Conservation (phyloP, 1,140 invertebrate species). For the Heliconius hewitsoni region DNA sequence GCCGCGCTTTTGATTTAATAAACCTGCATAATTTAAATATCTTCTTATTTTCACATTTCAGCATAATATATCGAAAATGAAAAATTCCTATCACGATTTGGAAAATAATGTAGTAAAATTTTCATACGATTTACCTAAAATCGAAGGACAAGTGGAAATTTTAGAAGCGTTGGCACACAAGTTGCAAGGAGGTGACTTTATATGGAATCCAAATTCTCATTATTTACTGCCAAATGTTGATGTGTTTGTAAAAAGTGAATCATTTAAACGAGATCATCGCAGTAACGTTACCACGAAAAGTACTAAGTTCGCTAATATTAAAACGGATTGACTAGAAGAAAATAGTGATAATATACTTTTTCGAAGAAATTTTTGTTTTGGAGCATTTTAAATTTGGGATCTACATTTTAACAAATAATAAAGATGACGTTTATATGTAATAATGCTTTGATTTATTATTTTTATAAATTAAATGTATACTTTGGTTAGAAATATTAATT, state of each 20-base stretch:
- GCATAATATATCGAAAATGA: slow-evolving; percentile 55
- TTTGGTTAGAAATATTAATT: no score
- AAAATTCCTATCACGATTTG: slow-evolving; percentile 55
- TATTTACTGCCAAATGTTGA: slow-evolving; percentile 44
- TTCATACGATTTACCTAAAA: slow-evolving; percentile 59
- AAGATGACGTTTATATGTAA: background rate
- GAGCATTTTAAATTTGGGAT: slow-evolving; percentile 21
- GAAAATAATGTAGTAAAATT: slow-evolving; percentile 57
- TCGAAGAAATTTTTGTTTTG: slow-evolving; percentile 36
- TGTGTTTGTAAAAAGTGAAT: slow-evolving; percentile 32
- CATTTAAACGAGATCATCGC: background rate
- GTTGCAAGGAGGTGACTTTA: slow-evolving; percentile 45
- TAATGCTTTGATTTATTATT: background rate
- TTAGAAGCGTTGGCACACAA: slow-evolving; percentile 57
- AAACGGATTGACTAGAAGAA: slow-evolving; percentile 38
- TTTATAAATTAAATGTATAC: background rate
- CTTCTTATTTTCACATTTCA: slow-evolving; percentile 41
- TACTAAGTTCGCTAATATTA: background rate
- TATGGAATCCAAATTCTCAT: slow-evolving; percentile 46
- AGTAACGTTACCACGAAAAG: slow-evolving; percentile 17
- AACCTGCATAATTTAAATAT: no score
- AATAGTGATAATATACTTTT: background rate
- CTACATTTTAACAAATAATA: background rate
- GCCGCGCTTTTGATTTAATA: no score
- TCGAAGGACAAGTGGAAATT: slow-evolving; percentile 63